Evolutionary conservation across 2,888 invertebrate species (phyloP).

Genomic region (Leptopilina myrica): DNA sequence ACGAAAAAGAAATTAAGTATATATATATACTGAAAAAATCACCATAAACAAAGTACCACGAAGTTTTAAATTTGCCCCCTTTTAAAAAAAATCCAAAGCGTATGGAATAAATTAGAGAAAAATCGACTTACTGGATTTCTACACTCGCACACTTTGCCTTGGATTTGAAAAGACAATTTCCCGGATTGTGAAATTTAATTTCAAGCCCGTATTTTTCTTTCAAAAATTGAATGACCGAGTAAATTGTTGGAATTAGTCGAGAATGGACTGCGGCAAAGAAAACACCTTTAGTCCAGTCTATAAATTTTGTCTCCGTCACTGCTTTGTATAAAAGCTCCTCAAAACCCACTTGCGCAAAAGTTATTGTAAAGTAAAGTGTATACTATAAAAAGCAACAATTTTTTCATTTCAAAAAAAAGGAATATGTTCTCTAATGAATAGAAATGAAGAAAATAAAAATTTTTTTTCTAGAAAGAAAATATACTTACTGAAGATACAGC

Average conservation of each 20-base stretch:
- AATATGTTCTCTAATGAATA: too few species aligned
- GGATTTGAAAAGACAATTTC: conserved; percentile 52
- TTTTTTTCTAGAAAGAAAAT: conserved; percentile 43
- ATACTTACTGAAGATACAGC: conserved; percentile 58
- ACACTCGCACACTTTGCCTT: conserved; percentile 51
- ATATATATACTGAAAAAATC: too few species aligned
- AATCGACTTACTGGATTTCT: conserved; percentile 28
- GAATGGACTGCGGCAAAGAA: conserved; percentile 62
- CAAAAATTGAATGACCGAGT: conserved; percentile 55
- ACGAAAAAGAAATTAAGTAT: not conserved
- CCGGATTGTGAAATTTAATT: not conserved
- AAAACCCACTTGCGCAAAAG: conserved; percentile 65
- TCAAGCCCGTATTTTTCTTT: conserved; percentile 13
- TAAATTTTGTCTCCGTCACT: conserved; percentile 61
- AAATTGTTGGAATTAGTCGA: conserved; percentile 54
- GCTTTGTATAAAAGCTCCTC: conserved; percentile 59
- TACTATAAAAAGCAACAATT: conserved; percentile 52
- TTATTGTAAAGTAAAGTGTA: conserved; percentile 49
- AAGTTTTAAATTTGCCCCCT: too few species aligned
- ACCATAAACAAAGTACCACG: too few species aligned
- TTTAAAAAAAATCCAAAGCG: too few species aligned
- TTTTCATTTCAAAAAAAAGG: too few species aligned
- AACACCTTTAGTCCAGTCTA: conserved; percentile 63
- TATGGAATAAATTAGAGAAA: too few species aligned
- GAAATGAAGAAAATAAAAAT: not conserved